Conservation (phyloP, 2,797 vertebrate species). For the Sebastes hubbsi region DNA sequence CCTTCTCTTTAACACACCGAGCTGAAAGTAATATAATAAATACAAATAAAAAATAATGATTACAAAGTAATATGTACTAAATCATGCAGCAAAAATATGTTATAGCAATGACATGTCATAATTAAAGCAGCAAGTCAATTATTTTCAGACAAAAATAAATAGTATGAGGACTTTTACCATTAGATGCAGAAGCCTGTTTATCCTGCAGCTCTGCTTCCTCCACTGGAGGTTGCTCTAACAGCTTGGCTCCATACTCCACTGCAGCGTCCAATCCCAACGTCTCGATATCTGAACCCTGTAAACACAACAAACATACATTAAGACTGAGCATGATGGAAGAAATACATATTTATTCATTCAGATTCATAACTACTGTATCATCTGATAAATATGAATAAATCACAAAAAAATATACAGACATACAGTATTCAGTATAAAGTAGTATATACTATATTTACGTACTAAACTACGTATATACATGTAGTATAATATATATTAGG, state of each 20-base stretch:
- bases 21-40: conserved; percentile 58
- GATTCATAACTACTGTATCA: not conserved
- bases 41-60: not conserved
- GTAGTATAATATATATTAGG: too few relatives aligned
- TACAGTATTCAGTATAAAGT: not conserved
- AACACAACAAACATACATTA: conserved; percentile 8
- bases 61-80: not conserved
- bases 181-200: conserved; percentile 54
- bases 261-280: conserved; percentile 82
- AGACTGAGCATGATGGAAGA: not conserved
- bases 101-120: not conserved
- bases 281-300: conserved; percentile 93
- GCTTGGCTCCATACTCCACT: conserved; percentile 67
- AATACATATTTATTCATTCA: not conserved
- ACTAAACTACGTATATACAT: too few relatives aligned
- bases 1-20: conserved; percentile 60
- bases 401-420: not conserved
- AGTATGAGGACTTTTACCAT: conserved; percentile 49
- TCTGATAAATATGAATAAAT: not conserved
- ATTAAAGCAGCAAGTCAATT: not conserved
- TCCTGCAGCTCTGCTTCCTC: conserved; percentile 70
- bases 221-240: conserved; percentile 64
- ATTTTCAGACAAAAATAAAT: not conserved
- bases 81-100: not conserved
- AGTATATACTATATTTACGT: too few relatives aligned